Base-by-base conservation (phyloP, 2,797 vertebrate genomes). In the Sarcoramphus papa region DNA sequence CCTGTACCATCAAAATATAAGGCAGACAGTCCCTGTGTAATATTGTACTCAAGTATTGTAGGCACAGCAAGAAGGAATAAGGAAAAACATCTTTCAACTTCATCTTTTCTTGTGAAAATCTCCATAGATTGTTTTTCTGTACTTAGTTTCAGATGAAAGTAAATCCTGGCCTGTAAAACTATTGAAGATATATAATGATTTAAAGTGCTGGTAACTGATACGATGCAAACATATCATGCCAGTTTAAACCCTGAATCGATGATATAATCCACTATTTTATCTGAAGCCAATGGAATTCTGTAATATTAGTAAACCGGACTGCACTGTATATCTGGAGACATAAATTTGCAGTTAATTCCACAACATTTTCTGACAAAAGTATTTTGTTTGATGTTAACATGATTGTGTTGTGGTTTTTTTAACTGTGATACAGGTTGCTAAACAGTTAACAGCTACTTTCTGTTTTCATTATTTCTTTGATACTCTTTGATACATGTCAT, bases 161-260 rank as follows among this genome's bases (percentile, higher is more conserved):
- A 76, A 83, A 88, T 91, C 64, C 64, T 56, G 68, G 81, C 67
- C 74, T 77, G 64, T 86, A 88, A 87, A 92, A 87, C 68, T 76
- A 62, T 2, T 68, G 70, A 93, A 60, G 75, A 50, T 74, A 85
- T 2, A 28, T 13, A 64, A 90, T n/a, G 64, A 88, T 88, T 83
- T 96, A 81, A 96, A 95, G 90, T 94, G 89, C 89, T 92, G 50
- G 10, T 50, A 83, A 80, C 19, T 77, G 93, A 64, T 96, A 93
- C 22, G 87, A 91, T 65, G 63, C 69, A 87, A 94, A 93, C 11
- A 45, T 40, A 74, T 6, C 48, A 60, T 85, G 35, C 20, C 40
- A 73, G 30, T 76, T 96, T 68, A 93, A 92, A 91, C 25, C 41
- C 41, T 74, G 48, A 85, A 63, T 51, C 62, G 43, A 3, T 59